Percentiles rank a stretch among this genome's conserved stretches.
These are phyloP conservation scores for Chamaetylas fuelleborni DNA, from an alignment of 2,113 vertebrate genomes.

Conservation along the genomic window DNA sequence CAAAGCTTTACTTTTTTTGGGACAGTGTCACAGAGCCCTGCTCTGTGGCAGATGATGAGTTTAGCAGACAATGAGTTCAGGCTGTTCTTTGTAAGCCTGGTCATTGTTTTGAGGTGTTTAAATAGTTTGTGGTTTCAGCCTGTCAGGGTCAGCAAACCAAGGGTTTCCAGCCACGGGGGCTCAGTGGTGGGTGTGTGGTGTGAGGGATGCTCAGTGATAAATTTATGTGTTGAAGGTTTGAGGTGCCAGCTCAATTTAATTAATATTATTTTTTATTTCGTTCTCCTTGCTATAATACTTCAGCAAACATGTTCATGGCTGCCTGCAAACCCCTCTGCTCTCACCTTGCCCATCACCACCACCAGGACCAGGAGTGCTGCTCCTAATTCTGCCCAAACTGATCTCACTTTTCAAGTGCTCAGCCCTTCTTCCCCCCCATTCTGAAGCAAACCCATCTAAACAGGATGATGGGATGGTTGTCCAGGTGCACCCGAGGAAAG, in stretches of 20 bases:
- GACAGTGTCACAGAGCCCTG: not conserved
- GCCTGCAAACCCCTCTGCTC: not conserved
- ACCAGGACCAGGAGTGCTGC: rapidly evolving
- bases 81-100: not conserved
- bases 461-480: not conserved
- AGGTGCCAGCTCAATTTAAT: not conserved
- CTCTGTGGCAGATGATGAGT: not conserved
- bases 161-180: rapidly evolving
- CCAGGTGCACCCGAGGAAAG: not conserved
- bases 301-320: not conserved
- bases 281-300: not conserved
- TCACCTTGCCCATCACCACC: not conserved
- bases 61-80: rapidly evolving
- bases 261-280: not conserved
- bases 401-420: not conserved
- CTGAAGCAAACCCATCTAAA: rapidly evolving
- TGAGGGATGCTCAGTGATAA: not conserved
- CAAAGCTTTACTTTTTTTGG: rapidly evolving
- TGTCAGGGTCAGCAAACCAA: not conserved
- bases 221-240: not conserved
- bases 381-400: not conserved
- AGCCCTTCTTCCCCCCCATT: rapidly evolving
- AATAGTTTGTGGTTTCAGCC: not conserved
- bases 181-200: not conserved
- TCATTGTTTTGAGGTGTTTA: not conserved